A percentile compares a stretch with the other conserved stretches of the same genome.
These are phyloP conservation scores for Cenopis cana DNA, from an alignment of 2,888 invertebrate genomes.

Conservation along the genomic window DNA sequence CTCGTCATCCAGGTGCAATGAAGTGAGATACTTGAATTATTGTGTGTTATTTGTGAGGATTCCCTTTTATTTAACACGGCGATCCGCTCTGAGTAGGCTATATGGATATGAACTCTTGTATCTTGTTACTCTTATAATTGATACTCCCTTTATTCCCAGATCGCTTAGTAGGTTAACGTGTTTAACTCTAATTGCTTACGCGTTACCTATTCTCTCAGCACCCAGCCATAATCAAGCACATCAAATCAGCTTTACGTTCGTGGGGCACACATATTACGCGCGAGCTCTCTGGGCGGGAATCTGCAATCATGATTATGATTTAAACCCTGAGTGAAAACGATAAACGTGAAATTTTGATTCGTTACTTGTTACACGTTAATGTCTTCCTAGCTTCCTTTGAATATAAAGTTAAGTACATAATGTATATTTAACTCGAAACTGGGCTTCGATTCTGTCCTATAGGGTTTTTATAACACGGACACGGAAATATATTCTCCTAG, in stretches of 20 bases:
- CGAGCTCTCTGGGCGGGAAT: slow-evolving; percentile 23
- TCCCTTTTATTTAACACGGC: too few relatives aligned
- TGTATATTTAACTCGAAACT: background rate
- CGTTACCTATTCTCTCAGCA: slow-evolving; percentile 30
- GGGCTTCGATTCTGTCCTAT: background rate
- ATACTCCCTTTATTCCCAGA: background rate
- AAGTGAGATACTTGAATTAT: too few relatives aligned
- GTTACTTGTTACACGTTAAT: too few relatives aligned
- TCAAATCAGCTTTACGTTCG: slow-evolving; percentile 42
- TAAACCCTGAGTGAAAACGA: slow-evolving; percentile 36
- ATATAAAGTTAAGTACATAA: background rate
- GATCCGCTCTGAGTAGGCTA: too few relatives aligned
- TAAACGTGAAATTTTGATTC: slow-evolving; percentile 26
- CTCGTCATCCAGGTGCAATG: too few relatives aligned
- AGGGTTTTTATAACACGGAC: background rate
- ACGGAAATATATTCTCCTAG: background rate
- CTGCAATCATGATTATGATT: slow-evolving; percentile 40
- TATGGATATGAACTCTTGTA: too few relatives aligned
- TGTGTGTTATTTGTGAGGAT: too few relatives aligned
- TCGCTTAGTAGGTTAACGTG: slow-evolving; percentile 4
- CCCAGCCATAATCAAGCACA: slow-evolving; percentile 37
- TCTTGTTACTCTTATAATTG: background rate
- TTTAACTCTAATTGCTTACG: slow-evolving; percentile 32
- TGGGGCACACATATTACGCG: slow-evolving; percentile 27
- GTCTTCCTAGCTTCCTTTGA: background rate